Evolutionary conservation across 2,797 vertebrate genomes (phyloP), one percentile per base, ranked within the genome.

Genomic region (Epinephelus malabaricus): DNA sequence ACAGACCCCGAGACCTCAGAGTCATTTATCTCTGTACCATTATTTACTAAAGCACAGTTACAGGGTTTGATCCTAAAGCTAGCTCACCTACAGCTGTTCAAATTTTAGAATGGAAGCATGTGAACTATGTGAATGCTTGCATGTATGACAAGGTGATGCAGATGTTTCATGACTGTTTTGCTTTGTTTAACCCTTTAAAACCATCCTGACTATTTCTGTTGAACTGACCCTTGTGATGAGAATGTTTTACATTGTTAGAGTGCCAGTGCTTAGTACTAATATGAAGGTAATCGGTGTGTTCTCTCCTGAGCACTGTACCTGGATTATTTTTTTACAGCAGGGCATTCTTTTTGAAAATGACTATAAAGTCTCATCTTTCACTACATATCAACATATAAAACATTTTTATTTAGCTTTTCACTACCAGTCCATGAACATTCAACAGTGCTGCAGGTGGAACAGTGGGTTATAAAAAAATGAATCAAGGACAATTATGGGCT

Each of bases 21-120:
- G 78, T 73, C 79, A 86, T 88, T 88, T 77, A 86, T 83, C 79
- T 82, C n/a, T 5, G 54, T 13, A 58, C 73, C 34, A 40, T 43
- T 43, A 43, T 43, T 10, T 23, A 55, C n/a, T 58, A 23, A 18
- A 61, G 47, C 58, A 55, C 59, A 69, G 71, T 25, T 54, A 67
- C 69, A 69, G 11, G 56, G 64, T 68, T 43, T 19, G 38, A 59
- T 58, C 43, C 68, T 54, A 60, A 63, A 46, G 19, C n/a, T 21
- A n/a, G 43, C 38, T 68, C 59, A 40, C 18, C 70, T 62, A 25
- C 40, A 65, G 19, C 6, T 65, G 55, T 17, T 18, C 18, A 47
- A 6, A 63, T 47, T 25, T 18, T 38, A 25, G 4, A 17, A 75
- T 19, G 51, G 40, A 46, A 70, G 34, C 7, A 14, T 10, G 5